Percentiles rank a stretch among this genome's conserved stretches.
These are phyloP conservation scores for Bombus affinis DNA, from an alignment of 1,140 invertebrate species.

Conservation along the genomic window DNA sequence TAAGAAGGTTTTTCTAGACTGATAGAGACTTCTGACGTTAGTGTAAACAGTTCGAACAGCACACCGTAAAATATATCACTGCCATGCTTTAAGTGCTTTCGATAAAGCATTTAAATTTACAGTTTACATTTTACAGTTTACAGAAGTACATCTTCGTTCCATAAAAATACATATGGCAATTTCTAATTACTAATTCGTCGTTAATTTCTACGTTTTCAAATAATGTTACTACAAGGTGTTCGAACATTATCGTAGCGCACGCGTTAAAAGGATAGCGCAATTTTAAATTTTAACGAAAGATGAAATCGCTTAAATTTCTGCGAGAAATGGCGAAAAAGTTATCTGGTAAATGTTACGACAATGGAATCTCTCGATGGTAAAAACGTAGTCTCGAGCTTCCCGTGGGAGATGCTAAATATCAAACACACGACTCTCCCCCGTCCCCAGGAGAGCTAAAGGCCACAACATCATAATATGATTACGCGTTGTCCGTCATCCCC, in stretches of 20 bases:
- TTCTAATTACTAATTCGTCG: not conserved
- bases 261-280: not conserved
- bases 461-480: slow-evolving; percentile 80
- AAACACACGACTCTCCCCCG: slow-evolving; percentile 71
- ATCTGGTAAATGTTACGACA: slow-evolving; percentile 61
- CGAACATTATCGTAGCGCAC: too few species aligned
- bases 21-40: too few species aligned
- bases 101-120: not conserved
- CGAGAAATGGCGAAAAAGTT: not conserved
- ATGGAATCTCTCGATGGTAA: slow-evolving; percentile 55
- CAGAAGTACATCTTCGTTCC: not conserved
- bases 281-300: not conserved
- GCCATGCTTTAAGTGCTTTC: too few species aligned
- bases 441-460: slow-evolving; percentile 76
- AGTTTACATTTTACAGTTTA: too few species aligned
- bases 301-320: not conserved
- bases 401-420: slow-evolving; percentile 81
- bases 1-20: too few species aligned
- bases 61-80: too few species aligned
- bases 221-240: too few species aligned
- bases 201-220: not conserved
- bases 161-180: not conserved
- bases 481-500: slow-evolving; percentile 72
- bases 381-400: slow-evolving; percentile 63
- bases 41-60: too few species aligned